Conservation (phyloP, 2,888 invertebrate species). For the Caenorhabditis virilis region DNA sequence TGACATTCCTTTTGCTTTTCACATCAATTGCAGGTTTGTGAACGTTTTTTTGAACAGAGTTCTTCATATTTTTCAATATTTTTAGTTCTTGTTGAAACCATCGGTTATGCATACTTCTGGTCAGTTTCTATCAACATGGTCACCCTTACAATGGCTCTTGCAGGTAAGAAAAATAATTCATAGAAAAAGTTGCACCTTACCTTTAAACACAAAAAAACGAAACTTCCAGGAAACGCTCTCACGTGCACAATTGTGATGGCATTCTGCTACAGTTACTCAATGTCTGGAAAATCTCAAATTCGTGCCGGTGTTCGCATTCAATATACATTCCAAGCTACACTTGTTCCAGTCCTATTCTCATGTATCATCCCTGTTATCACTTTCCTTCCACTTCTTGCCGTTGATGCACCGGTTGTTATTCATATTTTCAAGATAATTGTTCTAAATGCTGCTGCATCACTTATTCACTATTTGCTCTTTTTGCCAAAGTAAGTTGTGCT, state of each 20-base stretch:
- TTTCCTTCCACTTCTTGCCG: conserved; percentile 51
- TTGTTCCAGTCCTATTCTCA: conserved; percentile 46
- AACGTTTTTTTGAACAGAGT: neutral
- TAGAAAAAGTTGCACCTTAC: no score
- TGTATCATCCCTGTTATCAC: conserved; percentile 50
- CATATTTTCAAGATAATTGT: conserved; percentile 61
- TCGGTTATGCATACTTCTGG: conserved; percentile 54
- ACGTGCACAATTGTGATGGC: conserved; percentile 56
- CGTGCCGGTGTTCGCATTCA: conserved; percentile 55
- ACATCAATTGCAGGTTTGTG: conserved; percentile 40
- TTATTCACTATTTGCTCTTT: conserved; percentile 58
- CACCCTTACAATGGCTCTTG: conserved; percentile 57
- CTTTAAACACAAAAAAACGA: neutral
- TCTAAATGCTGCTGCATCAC: conserved; percentile 48
- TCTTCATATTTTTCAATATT: neutral
- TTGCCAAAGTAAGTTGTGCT: conserved; percentile 51
- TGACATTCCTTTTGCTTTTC: conserved; percentile 45
- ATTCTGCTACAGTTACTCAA: conserved; percentile 64
- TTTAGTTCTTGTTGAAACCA: conserved; percentile 48
- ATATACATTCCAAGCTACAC: conserved; percentile 62
- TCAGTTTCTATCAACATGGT: conserved; percentile 63
- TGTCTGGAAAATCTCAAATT: conserved; percentile 56
- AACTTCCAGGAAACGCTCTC: conserved; percentile 55
- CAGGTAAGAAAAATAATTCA: conserved; percentile 41
- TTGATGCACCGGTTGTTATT: conserved; percentile 54